A percentile compares a stretch with the other conserved stretches of the same genome.
These are phyloP conservation scores for Aspiorhynchus laticeps DNA, from an alignment of 2,113 vertebrate species.

Conservation along the genomic window DNA sequence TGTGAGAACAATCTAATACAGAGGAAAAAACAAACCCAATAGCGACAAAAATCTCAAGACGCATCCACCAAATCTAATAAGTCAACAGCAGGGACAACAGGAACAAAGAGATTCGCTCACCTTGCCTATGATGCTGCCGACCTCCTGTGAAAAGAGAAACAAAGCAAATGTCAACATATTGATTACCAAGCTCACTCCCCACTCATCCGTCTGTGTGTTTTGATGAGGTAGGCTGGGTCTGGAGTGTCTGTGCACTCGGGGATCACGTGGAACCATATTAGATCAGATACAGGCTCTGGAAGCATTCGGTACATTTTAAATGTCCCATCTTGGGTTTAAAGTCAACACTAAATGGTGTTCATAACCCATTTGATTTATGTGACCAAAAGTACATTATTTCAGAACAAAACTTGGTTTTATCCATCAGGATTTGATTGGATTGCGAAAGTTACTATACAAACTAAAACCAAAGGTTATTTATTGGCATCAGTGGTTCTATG, in stretches of 20 bases:
- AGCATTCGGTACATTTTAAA: not conserved
- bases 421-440: not conserved
- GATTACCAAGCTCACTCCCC: not conserved
- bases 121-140: constrained; percentile 80
- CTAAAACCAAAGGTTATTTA: too few relatives aligned
- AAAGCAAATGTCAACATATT: constrained; percentile 55
- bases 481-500: too few relatives aligned
- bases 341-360: not conserved
- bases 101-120: constrained; percentile 63
- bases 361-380: not conserved
- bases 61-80: constrained; percentile 12
- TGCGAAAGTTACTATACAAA: not conserved
- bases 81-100: constrained; percentile 23
- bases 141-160: constrained; percentile 70
- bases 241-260: constrained; percentile 1
- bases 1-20: not conserved
- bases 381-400: not conserved
- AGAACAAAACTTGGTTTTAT: not conserved
- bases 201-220: constrained; percentile 24
- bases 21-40: not conserved
- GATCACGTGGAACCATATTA: not conserved
- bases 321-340: not conserved
- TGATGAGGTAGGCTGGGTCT: not conserved
- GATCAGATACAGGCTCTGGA: not conserved
- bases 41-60: not conserved